Percentiles rank a stretch among this genome's conserved stretches.
Conservation (phyloP, 2,113 vertebrate species). For the Ellobius talpinus region DNA sequence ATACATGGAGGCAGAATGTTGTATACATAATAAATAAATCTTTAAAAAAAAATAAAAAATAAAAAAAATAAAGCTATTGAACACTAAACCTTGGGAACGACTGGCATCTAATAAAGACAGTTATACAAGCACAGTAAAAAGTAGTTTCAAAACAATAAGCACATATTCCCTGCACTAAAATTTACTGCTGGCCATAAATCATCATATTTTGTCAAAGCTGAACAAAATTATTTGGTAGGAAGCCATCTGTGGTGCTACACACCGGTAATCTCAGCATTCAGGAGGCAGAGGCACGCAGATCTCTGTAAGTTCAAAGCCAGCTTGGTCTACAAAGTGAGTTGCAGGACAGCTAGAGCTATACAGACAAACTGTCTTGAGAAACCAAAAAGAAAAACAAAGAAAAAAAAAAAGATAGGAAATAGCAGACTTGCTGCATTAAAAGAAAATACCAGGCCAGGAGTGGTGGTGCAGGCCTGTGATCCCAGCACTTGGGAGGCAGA, state of each 20-base stretch:
- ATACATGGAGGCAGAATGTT: no score
- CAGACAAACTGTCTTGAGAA: background rate
- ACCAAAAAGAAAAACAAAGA: background rate
- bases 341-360: background rate
- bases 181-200: slow-evolving; percentile 28
- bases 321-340: background rate
- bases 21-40: no score
- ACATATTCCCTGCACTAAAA: slow-evolving; percentile 8
- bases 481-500: background rate
- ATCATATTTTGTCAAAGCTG: background rate
- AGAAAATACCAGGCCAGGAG: background rate
- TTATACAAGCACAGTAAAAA: slow-evolving; percentile 46
- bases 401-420: background rate
- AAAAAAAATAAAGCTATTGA: no score
- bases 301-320: background rate
- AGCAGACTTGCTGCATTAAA: slow-evolving; percentile 21
- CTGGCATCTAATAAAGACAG: background rate
- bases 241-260: background rate
- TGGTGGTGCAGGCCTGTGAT: background rate
- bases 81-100: background rate
- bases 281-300: background rate
- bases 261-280: background rate
- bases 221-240: slow-evolving; percentile 28
- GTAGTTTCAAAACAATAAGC: background rate
- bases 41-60: no score